These are phyloP conservation scores for Onychorhynchus coronatus DNA, from an alignment of 2,113 vertebrate species.

Conservation along the genomic window DNA sequence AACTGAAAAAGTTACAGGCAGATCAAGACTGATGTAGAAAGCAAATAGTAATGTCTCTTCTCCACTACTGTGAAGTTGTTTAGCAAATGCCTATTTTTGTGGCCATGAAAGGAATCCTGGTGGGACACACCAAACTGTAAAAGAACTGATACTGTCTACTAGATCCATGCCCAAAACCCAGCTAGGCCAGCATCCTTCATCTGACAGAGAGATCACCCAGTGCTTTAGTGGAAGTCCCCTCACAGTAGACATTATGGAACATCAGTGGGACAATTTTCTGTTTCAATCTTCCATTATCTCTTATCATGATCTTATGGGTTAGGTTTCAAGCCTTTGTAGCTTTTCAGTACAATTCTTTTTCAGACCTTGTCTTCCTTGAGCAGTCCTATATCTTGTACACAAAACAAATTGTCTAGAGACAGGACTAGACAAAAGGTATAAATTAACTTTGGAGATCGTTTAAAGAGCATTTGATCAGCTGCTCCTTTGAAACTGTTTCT, in stretches of 20 bases:
- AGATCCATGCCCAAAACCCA: background rate
- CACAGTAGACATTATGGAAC: fast-evolving
- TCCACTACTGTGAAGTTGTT: background rate
- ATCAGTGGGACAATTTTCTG: background rate
- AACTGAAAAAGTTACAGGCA: background rate
- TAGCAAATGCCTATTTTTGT: background rate
- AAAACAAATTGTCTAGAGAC: background rate
- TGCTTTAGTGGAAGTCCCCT: background rate
- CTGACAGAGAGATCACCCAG: background rate
- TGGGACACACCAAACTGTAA: background rate
- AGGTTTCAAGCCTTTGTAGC: background rate
- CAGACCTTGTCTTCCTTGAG: background rate
- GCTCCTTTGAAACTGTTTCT: background rate
- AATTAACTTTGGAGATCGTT: background rate
- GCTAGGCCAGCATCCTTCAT: background rate
- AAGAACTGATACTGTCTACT: background rate
- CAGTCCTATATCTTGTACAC: background rate
- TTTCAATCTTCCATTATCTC: background rate
- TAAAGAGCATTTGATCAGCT: background rate
- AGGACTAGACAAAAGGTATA: background rate
- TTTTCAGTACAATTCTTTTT: background rate
- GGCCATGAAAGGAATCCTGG: background rate
- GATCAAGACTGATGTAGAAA: background rate
- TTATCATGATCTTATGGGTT: background rate
- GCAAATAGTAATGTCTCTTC: background rate